These are phyloP conservation scores for Tricholaema leucomelas DNA, from an alignment of 2,113 vertebrate genomes.

Conservation along the genomic window DNA sequence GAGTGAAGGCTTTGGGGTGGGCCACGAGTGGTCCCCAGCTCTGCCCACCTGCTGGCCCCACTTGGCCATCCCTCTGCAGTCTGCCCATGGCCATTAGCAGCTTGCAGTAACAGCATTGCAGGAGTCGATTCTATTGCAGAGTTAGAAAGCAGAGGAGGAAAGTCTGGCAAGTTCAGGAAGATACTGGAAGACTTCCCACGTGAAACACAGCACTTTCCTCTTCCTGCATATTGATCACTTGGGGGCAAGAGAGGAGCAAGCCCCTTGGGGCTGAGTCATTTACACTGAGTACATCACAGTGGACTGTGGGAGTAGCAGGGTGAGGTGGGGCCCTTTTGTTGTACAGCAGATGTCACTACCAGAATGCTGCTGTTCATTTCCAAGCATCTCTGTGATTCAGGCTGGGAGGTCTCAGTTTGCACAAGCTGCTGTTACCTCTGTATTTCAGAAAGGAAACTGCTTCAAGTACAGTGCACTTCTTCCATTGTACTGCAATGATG, in stretches of 20 bases:
- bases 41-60: background rate
- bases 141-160: background rate
- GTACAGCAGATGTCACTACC: background rate
- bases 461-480: background rate
- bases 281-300: background rate
- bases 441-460: background rate
- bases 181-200: background rate
- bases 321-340: background rate
- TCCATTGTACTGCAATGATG: background rate
- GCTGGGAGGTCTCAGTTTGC: background rate
- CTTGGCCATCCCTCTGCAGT: background rate
- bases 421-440: background rate
- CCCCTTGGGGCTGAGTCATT: background rate
- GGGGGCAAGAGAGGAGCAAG: background rate
- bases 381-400: conserved; percentile 8
- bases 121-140: background rate
- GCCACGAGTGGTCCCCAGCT: background rate
- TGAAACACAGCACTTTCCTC: background rate
- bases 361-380: background rate
- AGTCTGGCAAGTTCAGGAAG: background rate
- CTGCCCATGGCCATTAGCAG: background rate
- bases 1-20: background rate
- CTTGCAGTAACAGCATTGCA: background rate
- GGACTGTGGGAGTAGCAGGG: background rate
- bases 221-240: background rate